Percentiles rank a stretch among this genome's conserved stretches.
Conservation (phyloP, 2,888 invertebrate species). For the Coelopa pilipes region DNA sequence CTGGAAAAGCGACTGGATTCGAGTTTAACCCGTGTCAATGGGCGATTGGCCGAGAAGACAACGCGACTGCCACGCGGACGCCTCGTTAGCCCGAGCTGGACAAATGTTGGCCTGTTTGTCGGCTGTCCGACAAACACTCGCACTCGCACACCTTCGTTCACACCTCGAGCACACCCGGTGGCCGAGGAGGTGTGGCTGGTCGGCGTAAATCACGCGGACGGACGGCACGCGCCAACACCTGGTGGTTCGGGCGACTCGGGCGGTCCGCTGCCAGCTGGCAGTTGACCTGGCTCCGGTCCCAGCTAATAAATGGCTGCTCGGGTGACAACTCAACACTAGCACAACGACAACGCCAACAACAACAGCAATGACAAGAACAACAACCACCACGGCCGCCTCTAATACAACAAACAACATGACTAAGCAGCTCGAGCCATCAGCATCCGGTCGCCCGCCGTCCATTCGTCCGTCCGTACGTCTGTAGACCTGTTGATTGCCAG, state of each 20-base stretch:
- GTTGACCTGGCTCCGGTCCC: neutral
- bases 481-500: conserved; percentile 21
- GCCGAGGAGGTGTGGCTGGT: neutral
- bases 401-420: conserved; percentile 1
- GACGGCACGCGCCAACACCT: neutral
- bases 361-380: neutral
- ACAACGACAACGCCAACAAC: no score
- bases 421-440: neutral
- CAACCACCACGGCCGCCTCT: neutral
- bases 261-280: neutral
- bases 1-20: neutral
- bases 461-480: neutral
- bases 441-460: neutral
- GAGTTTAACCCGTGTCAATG: neutral
- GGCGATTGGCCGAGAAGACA: conserved; percentile 1
- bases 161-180: neutral
- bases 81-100: neutral
- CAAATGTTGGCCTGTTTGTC: neutral
- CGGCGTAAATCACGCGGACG: conserved; percentile 2
- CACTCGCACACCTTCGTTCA: neutral
- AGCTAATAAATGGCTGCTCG: conserved; percentile 23
- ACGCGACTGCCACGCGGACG: neutral
- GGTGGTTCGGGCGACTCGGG: conserved; percentile 4
- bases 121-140: neutral
- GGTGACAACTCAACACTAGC: neutral